Conservation (phyloP, 1,140 invertebrate genomes). For the Pogonomyrmex barbatus region DNA sequence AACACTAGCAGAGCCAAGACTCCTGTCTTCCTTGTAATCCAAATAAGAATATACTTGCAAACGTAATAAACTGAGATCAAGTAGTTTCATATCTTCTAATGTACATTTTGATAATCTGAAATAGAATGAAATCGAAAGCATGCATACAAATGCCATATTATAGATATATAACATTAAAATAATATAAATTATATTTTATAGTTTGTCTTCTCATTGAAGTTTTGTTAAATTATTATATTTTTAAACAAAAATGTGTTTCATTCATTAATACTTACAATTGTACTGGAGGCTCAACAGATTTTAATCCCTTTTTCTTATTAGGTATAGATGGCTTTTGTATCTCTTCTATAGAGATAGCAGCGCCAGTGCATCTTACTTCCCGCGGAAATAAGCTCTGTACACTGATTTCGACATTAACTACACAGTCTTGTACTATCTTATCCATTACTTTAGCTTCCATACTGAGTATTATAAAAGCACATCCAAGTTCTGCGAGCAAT, state of each 20-base stretch:
- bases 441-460: constrained; percentile 86
- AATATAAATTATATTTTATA: background rate
- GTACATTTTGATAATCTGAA: constrained; percentile 83
- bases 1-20: constrained; percentile 89
- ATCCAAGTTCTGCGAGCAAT: constrained; percentile 80
- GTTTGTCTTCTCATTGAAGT: background rate
- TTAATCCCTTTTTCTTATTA: constrained; percentile 77
- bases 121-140: constrained; percentile 28
- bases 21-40: constrained; percentile 93
- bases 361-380: constrained; percentile 86
- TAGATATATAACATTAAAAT: background rate
- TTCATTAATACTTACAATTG: constrained; percentile 78
- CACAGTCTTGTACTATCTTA: constrained; percentile 87
- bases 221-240: background rate
- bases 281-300: constrained; percentile 75
- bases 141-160: background rate
- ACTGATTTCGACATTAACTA: constrained; percentile 87
- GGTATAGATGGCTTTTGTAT: constrained; percentile 75
- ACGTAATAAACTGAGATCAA: constrained; percentile 87
- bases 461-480: constrained; percentile 85
- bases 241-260: background rate
- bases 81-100: constrained; percentile 87
- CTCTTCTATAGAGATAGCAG: constrained; percentile 86
- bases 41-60: constrained; percentile 90
- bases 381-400: constrained; percentile 88